A percentile compares a stretch with the other conserved stretches of the same genome.
phyloP scores from a whole-genome alignment of 2,113 vertebrate species.

The Strigops habroptila region DNA sequence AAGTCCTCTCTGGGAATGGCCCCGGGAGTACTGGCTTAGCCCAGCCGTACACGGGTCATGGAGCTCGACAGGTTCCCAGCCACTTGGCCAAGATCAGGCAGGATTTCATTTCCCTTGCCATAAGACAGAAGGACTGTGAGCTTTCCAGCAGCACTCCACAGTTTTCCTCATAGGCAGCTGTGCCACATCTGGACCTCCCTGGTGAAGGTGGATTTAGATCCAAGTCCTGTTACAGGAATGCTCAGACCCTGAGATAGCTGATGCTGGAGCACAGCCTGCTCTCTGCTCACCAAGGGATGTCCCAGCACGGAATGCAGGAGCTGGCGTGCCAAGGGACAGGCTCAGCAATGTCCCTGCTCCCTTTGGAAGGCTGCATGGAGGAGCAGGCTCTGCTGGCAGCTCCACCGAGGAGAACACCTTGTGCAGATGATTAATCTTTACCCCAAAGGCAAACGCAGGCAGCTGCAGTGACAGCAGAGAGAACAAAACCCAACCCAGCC shows the following conservation, averaged over 20 bases:
- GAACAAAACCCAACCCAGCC: neutral
- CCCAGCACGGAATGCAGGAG: neutral
- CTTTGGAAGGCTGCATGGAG: neutral
- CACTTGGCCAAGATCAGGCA: neutral
- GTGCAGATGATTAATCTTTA: neutral
- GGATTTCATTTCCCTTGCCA: neutral
- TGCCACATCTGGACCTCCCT: neutral
- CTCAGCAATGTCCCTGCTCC: rapidly evolving
- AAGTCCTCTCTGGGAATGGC: neutral
- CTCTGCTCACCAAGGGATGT: neutral
- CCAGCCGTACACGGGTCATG: rapidly evolving
- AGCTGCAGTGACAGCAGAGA: neutral
- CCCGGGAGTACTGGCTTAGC: neutral
- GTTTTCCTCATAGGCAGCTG: neutral
- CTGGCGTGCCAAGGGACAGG: rapidly evolving
- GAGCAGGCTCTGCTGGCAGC: neutral
- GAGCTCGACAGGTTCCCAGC: neutral
- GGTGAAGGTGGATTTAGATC: neutral
- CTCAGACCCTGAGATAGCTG: rapidly evolving
- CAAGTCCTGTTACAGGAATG: neutral
- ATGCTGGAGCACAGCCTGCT: too few species aligned
- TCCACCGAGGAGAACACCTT: neutral
- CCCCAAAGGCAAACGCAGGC: neutral
- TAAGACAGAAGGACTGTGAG: neutral
- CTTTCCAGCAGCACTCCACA: neutral